Conservation (phyloP, 2,113 vertebrate species). For the Chauna torquata region DNA sequence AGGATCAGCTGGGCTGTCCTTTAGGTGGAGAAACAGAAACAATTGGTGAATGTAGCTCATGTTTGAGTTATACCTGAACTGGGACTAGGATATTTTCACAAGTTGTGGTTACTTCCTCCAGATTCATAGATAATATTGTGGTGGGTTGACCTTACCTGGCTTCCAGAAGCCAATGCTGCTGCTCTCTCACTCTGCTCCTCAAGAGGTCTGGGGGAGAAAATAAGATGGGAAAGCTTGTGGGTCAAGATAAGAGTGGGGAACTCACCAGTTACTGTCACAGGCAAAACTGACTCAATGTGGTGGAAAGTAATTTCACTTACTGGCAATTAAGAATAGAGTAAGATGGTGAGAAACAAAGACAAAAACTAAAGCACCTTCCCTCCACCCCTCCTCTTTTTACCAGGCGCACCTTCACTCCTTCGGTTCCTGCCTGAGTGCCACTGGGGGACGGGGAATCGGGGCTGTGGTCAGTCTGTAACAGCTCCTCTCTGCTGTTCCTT, state of each 20-base stretch:
- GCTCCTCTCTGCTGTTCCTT: background rate
- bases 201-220: background rate
- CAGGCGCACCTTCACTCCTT: background rate
- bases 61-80: background rate
- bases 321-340: background rate
- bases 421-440: background rate
- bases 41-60: background rate
- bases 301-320: background rate
- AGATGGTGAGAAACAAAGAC: background rate
- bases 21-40: background rate
- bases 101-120: background rate
- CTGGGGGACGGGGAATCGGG: background rate
- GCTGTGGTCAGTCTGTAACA: background rate
- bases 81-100: background rate
- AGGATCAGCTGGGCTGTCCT: background rate
- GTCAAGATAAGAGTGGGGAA: background rate
- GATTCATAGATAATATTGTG: background rate
- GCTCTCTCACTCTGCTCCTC: background rate
- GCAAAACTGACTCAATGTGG: background rate
- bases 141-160: background rate
- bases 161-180: background rate
- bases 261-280: background rate
- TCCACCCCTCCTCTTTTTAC: background rate
- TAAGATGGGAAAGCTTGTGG: background rate
- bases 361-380: background rate